Conservation (phyloP, 2,888 invertebrate species). For the Caenorhabditis panamensis region DNA sequence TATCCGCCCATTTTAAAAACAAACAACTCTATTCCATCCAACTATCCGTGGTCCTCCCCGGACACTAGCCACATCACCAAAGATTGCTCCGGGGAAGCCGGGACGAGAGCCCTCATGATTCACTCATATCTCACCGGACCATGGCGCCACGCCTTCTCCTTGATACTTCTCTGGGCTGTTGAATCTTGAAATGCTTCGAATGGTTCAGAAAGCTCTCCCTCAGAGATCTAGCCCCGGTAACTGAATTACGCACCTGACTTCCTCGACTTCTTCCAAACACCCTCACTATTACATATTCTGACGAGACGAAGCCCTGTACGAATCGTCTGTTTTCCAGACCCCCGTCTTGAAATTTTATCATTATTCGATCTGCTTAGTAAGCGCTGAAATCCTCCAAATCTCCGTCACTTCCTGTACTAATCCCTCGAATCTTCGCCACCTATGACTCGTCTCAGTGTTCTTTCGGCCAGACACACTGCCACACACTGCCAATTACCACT, state of each 20-base stretch:
- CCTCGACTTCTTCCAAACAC: no score
- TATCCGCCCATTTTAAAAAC: not conserved
- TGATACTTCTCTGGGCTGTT: not conserved
- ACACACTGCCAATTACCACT: not conserved
- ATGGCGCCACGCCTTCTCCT: not conserved
- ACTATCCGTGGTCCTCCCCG: not conserved
- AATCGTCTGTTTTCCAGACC: no score
- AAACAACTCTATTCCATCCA: not conserved
- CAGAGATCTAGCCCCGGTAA: not conserved
- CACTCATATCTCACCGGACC: no score
- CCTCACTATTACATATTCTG: no score
- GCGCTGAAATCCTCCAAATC: no score
- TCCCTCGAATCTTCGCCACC: no score
- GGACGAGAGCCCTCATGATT: not conserved
- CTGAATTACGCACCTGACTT: conserved; percentile 1
- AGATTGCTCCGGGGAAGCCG: conserved; percentile 7
- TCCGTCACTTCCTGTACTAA: no score
- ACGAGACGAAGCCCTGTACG: no score
- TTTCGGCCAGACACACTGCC: not conserved
- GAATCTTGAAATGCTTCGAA: not conserved
- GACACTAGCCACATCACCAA: conserved; percentile 1
- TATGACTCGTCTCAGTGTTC: not conserved
- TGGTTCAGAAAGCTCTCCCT: no score
- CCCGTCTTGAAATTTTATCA: no score
- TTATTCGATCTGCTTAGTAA: no score